phyloP scores from a whole-genome alignment of 2,113 vertebrate genomes.

The Zapornia atra region DNA sequence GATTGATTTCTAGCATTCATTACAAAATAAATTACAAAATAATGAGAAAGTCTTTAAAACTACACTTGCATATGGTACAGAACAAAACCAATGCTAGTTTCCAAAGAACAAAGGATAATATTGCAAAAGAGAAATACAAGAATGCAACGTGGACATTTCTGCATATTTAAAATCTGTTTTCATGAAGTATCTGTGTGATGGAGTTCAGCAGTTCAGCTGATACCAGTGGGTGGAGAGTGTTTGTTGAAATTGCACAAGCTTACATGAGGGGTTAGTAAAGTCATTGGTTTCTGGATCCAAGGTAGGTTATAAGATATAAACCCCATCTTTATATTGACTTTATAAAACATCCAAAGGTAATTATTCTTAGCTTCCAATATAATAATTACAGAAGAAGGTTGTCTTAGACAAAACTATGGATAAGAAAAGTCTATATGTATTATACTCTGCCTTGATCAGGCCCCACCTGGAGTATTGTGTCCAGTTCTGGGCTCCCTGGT shows the following conservation, averaged over 20 bases:
- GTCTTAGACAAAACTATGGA: background rate
- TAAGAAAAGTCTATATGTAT: background rate
- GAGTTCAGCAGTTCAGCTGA: background rate
- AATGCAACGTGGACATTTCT: background rate
- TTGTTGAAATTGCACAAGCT: background rate
- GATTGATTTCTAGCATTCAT: background rate
- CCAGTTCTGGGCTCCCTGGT: no score
- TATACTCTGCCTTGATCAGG: no score
- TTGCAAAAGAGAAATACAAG: background rate
- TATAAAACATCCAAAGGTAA: background rate
- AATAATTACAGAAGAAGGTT: background rate
- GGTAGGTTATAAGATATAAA: background rate
- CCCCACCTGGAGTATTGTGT: no score
- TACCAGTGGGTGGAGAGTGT: background rate
- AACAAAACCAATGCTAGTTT: background rate
- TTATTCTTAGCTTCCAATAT: background rate
- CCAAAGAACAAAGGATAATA: background rate
- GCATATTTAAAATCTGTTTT: background rate
- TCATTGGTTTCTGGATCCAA: background rate
- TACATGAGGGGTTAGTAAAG: background rate
- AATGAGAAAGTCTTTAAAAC: background rate
- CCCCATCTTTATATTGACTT: background rate
- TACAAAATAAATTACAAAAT: background rate
- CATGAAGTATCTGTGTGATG: background rate
- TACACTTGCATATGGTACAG: background rate